Conservation (phyloP, 92 coral and sea anemone species). For the Palythoa heliodiscus region DNA sequence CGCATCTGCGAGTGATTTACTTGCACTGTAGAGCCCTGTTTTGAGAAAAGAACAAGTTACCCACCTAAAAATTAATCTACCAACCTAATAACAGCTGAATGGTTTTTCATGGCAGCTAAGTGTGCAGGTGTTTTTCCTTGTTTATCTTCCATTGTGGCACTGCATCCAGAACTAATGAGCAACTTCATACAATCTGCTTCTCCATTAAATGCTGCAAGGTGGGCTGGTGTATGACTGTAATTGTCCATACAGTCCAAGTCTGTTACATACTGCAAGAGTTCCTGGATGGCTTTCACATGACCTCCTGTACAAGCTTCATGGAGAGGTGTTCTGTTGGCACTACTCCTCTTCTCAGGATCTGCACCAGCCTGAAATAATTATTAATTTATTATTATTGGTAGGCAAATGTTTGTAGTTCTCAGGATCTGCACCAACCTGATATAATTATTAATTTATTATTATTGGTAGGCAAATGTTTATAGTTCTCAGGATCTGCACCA, state of each 20-base stretch:
- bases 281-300: constrained; percentile 62
- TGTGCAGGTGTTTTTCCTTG: constrained; percentile 90
- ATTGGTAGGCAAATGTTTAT: no score
- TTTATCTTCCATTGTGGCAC: constrained; percentile 73
- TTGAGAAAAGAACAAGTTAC: no score
- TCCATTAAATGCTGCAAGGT: constrained; percentile 94
- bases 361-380: constrained; percentile 80
- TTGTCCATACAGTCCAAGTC: constrained; percentile 73
- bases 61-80: background rate
- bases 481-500: constrained; percentile 85
- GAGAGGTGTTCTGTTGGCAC: constrained; percentile 83
- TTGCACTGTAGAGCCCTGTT: no score
- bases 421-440: constrained; percentile 90
- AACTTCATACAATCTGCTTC: constrained; percentile 84
- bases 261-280: constrained; percentile 72
- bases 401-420: constrained; percentile 22
- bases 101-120: constrained; percentile 84
- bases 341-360: constrained; percentile 76
- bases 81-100: constrained; percentile 58
- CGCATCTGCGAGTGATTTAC: no score
- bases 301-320: constrained; percentile 99
- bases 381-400: no score
- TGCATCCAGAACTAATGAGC: constrained; percentile 73
- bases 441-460: background rate
- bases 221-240: constrained; percentile 92